Percentiles rank a stretch among this genome's conserved stretches.
phyloP scores from a whole-genome alignment of 1,140 invertebrate species.

The Trichonephila inaurata region DNA sequence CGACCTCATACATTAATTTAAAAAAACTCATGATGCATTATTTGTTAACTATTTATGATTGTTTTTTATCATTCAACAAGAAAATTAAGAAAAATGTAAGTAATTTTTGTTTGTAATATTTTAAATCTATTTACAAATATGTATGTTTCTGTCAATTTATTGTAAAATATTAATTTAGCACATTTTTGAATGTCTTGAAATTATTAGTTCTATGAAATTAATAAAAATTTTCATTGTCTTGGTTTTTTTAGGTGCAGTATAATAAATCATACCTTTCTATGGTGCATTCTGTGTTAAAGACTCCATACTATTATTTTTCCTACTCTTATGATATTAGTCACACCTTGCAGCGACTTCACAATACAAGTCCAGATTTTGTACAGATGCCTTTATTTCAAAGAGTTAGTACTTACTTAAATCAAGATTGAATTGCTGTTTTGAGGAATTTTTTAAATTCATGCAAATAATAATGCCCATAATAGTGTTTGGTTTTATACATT shows the following conservation, averaged over 20 bases:
- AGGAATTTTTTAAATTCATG: too few relatives aligned
- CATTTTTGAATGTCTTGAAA: not conserved
- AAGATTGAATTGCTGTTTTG: not conserved
- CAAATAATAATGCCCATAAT: too few relatives aligned
- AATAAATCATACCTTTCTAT: slow-evolving; percentile 91
- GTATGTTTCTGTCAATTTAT: not conserved
- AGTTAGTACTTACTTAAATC: slow-evolving; percentile 78
- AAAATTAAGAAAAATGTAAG: too few relatives aligned
- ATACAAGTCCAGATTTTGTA: slow-evolving; percentile 92
- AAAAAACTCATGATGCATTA: too few relatives aligned
- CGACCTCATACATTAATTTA: too few relatives aligned
- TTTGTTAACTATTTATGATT: too few relatives aligned
- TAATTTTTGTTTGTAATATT: too few relatives aligned
- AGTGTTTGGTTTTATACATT: too few relatives aligned
- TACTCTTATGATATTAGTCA: slow-evolving; percentile 96
- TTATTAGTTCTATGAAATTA: not conserved
- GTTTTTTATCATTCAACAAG: too few relatives aligned
- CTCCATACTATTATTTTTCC: slow-evolving; percentile 94
- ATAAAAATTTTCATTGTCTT: not conserved
- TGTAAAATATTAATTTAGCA: not conserved
- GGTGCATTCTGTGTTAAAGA: slow-evolving; percentile 88
- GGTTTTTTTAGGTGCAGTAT: slow-evolving; percentile 84
- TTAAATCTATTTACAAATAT: not conserved
- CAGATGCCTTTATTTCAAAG: slow-evolving; percentile 84
- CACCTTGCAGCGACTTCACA: slow-evolving; percentile 92